These are phyloP conservation scores for Hippopotamyrus pictus DNA, from an alignment of 2,797 vertebrate species.

Conservation along the genomic window DNA sequence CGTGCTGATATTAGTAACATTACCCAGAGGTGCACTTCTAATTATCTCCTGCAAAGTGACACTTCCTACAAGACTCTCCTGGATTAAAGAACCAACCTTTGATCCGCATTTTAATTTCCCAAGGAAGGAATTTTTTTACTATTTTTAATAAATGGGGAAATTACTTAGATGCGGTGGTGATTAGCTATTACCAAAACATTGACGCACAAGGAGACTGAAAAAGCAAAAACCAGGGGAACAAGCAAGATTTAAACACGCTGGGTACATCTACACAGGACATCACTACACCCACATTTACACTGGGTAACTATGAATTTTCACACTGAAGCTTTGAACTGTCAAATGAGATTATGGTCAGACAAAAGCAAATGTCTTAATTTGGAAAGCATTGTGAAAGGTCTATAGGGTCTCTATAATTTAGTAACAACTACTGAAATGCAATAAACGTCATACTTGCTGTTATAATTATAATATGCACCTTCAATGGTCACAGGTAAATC, in stretches of 20 bases:
- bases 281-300: background rate
- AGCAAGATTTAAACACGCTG: background rate
- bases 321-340: background rate
- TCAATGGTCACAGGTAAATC: background rate
- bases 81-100: constrained; percentile 40
- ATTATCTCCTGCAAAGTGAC: constrained; percentile 42
- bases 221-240: background rate
- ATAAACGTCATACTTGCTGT: background rate
- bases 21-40: constrained; percentile 37
- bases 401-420: background rate
- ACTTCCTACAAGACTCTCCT: constrained; percentile 37
- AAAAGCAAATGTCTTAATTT: background rate
- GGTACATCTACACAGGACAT: background rate
- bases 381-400: background rate
- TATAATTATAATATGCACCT: background rate
- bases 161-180: constrained; percentile 24
- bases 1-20: constrained; percentile 34
- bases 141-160: constrained; percentile 37
- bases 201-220: background rate
- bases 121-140: constrained; percentile 33
- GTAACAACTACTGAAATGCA: background rate
- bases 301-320: background rate
- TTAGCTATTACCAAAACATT: constrained; percentile 18
- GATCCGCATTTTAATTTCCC: constrained; percentile 44
- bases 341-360: background rate